Evolutionary conservation across 2,113 vertebrate species (phyloP).

Genomic region (Eupsittula cactorum): DNA sequence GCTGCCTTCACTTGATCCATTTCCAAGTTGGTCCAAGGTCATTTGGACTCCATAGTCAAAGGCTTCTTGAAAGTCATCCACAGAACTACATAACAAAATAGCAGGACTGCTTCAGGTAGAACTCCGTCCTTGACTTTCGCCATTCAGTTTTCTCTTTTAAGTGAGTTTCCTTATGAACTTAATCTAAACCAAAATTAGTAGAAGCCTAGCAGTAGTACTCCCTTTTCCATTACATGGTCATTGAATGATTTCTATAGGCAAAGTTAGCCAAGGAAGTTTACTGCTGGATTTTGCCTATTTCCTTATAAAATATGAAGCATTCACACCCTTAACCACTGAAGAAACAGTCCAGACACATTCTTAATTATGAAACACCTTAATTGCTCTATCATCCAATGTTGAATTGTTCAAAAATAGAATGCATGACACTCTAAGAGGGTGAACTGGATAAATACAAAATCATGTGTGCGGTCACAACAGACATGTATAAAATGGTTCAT

Average conservation of each 20-base stretch:
- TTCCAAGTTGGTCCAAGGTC: background rate
- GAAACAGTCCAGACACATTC: background rate
- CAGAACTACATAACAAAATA: background rate
- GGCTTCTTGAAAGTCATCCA: background rate
- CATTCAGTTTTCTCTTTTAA: background rate
- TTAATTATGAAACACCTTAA: background rate
- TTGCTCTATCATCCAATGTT: background rate
- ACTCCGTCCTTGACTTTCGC: background rate
- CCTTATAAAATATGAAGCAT: background rate
- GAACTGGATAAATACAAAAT: background rate
- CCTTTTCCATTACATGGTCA: background rate
- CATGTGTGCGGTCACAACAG: background rate
- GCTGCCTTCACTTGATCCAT: background rate
- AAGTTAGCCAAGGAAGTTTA: background rate
- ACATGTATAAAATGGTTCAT: background rate
- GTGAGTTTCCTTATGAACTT: background rate
- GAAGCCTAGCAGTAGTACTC: background rate
- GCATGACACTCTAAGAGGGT: accelerated
- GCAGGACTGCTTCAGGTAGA: background rate
- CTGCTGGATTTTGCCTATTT: background rate
- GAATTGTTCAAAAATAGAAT: background rate
- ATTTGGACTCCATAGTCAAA: background rate
- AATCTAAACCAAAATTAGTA: background rate
- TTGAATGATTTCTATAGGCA: background rate
- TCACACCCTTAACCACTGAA: background rate